Evolutionary conservation across 2,113 vertebrate genomes (phyloP).

Genomic region (Cochlearius cochlearius): DNA sequence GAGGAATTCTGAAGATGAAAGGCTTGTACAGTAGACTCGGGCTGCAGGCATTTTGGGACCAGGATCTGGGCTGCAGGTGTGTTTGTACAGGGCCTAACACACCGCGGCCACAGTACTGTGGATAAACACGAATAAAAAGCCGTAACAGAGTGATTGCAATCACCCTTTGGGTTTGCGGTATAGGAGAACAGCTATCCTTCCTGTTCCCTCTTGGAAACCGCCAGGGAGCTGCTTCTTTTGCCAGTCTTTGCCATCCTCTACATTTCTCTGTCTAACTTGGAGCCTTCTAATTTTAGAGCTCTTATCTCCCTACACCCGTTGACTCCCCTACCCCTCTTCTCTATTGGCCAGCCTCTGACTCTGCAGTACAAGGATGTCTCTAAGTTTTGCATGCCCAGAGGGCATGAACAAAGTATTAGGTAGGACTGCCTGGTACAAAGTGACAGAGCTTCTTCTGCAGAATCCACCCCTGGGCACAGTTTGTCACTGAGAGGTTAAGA

Average conservation of each 20-base stretch:
- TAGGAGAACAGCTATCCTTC: background rate
- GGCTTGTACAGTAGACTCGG: background rate
- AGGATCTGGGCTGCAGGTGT: slow-evolving; percentile 2
- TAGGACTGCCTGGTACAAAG: background rate
- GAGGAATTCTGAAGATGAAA: background rate
- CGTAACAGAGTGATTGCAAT: background rate
- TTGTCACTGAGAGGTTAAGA: background rate
- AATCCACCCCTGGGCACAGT: background rate
- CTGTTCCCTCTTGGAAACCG: background rate
- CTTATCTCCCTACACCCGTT: background rate
- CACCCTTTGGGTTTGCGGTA: background rate
- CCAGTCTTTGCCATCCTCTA: background rate
- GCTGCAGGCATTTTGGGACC: background rate
- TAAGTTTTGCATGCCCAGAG: background rate
- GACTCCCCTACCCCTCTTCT: background rate
- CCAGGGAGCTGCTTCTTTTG: background rate
- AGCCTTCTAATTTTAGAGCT: background rate
- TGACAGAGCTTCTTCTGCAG: background rate
- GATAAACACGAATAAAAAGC: slow-evolving; percentile 15
- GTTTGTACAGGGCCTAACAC: slow-evolving; percentile 10
- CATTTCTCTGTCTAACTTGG: background rate
- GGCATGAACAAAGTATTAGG: background rate
- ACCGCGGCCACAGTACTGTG: background rate
- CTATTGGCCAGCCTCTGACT: background rate
- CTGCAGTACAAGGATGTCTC: background rate